Base-by-base conservation (phyloP, 2,888 invertebrate species). In the Drosophila monieri region DNA sequence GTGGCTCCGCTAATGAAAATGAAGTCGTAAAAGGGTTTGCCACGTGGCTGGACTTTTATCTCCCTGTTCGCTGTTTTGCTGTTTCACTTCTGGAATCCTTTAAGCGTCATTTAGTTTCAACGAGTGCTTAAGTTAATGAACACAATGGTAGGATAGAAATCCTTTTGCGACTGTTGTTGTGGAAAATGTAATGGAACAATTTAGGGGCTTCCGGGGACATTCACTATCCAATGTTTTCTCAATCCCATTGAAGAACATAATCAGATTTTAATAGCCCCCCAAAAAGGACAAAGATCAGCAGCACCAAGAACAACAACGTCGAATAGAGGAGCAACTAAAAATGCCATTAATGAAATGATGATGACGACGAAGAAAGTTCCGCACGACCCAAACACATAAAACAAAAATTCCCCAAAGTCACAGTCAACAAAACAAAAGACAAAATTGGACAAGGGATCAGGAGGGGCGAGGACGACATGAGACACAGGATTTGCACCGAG, bases 341-440 rank as follows among this genome's bases (percentile, higher is more conserved):
- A 61, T 73, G 76, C 59, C 84, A 80, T 84, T 78, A 80, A 80
- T 80, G 74, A 48, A 66, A 67, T 44, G 69, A 52, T 69, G 71
- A 52, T 56, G 73, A 59, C 65, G 41, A 46, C 48, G 62, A 68
- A 54, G 60, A 76, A 84, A 80, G 64, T 73, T 83, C 69, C 64
- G 62, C 73, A 76, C 76, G 76, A 61, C 80, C 78, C 67, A 84
- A 84, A 84, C 69, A 80, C 78, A 84, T 80, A 67, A 84, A 84
- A 80, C 76, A 80, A 76, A 81, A 79, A 70, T 47, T 21, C 53
- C 61, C 57, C 71, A 76, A 78, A 77, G 76, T 74, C 62, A 56
- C 39, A 52, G 61, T 6, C 21, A 12, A 58, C 53, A 59, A 65
- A 58, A 69, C 62, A 70, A 76, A 76, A 74, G 66, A 47, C 73